Base-by-base conservation (phyloP, 2,888 invertebrate genomes). In the Ophion costatus region DNA sequence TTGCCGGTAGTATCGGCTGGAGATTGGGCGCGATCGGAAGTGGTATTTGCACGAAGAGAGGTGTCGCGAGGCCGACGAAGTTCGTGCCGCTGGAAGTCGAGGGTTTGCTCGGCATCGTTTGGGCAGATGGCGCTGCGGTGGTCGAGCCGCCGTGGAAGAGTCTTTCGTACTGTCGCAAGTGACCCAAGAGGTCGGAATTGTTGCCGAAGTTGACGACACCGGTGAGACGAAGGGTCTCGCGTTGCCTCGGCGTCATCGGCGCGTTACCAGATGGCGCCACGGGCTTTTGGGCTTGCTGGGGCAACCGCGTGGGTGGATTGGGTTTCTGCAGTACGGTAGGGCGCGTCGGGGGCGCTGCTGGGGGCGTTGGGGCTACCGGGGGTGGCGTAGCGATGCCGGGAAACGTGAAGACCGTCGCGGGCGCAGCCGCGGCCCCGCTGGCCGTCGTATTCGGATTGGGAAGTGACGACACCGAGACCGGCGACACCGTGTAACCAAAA, bases 131-230 rank as follows among this genome's bases (percentile, higher is more conserved):
- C 22, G 85, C 79, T n/a, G 85, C 71, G 11, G 76, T 56, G 20
- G 84, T 82, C 11, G 74, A 51, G 20, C 80, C 70, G 0, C 91
- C 90, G 67, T 94, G 94, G 42, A 94, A 93, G 0, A 93, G 71
- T 29, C 82, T 88, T 57, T 94, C 93, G 81, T 93, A 94, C 17
- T 89, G 91, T 7, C 90, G 90, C n/a, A 94, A 86, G 14, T 93
- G 93, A n/a, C 88, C 90, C 2, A 91, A 20, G 9, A 93, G 61
- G 63, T 91, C 86, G 0, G 91, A 87, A 71, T 90, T 90, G 78
- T 93, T 93, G 10, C 93, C 93, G 22, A 94, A 92, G 78, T 93
- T 93, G 0, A 94, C 83, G 7, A 94, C 90, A 0, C 94, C 94
- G 0, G 94, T 94, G 56, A 94, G 89, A 56, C 91, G 88, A 4